Percentiles rank a stretch among this genome's conserved stretches.
Conservation (phyloP, 2,113 vertebrate genomes). For the Tychaedon coryphoeus region DNA sequence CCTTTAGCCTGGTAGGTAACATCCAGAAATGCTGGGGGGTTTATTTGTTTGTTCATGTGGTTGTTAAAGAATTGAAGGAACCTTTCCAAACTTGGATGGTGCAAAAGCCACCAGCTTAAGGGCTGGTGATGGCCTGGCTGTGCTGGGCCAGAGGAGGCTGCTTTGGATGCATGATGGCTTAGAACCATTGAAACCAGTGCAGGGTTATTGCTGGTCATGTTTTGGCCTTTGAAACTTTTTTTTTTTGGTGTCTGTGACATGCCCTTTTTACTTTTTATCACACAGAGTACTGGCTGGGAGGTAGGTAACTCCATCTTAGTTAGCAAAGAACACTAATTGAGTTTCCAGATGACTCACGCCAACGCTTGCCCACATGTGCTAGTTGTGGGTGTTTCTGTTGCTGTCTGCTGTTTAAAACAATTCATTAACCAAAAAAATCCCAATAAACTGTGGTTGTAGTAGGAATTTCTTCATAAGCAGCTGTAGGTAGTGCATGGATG, state of each 20-base stretch:
- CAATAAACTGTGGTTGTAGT: conserved; percentile 70
- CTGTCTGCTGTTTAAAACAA: conserved; percentile 85
- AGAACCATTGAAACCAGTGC: not conserved
- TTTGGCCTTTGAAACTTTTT: conserved; percentile 69
- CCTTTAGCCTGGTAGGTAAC: not conserved
- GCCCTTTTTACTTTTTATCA: conserved; percentile 88
- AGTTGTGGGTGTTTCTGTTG: conserved; percentile 87
- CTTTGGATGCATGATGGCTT: conserved; percentile 3
- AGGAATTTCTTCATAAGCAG: conserved; percentile 68
- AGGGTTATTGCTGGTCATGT: conserved; percentile 49
- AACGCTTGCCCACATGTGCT: conserved; percentile 94
- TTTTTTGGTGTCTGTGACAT: conserved; percentile 76
- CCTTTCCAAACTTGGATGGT: not conserved
- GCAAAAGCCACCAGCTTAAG: not conserved
- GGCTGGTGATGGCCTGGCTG: not conserved
- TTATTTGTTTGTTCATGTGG: not conserved
- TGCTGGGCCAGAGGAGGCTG: not conserved
- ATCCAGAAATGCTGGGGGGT: not conserved
- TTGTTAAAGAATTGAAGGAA: not conserved
- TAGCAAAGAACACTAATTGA: conserved; percentile 84
- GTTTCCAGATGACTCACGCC: conserved; percentile 75
- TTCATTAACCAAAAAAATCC: conserved; percentile 91
- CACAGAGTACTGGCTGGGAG: conserved; percentile 99
- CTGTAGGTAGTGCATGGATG: conserved; percentile 92
- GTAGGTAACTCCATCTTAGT: conserved; percentile 91